Evolutionary conservation across 2,113 vertebrate genomes (phyloP).

Genomic region (Tringa solitaria): DNA sequence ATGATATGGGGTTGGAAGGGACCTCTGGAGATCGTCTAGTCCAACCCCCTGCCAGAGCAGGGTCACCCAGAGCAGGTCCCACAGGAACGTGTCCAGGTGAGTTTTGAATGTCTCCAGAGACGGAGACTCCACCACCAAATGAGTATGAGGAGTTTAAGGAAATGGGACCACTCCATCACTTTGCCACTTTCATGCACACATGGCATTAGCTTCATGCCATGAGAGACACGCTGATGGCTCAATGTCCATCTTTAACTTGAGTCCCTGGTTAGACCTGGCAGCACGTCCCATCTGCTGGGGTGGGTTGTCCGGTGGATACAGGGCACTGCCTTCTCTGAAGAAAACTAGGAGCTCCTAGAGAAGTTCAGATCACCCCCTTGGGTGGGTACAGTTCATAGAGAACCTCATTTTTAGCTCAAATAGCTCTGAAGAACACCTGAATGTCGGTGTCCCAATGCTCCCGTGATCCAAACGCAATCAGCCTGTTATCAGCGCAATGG

Average conservation of each 20-base stretch:
- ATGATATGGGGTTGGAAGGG: too few species aligned
- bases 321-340: background rate
- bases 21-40: too few species aligned
- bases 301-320: accelerated
- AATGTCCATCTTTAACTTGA: background rate
- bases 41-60: too few species aligned
- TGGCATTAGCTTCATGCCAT: background rate
- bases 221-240: background rate
- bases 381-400: background rate
- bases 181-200: background rate
- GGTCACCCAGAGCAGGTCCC: too few species aligned
- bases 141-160: too few species aligned
- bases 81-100: too few species aligned
- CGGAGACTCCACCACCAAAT: too few species aligned
- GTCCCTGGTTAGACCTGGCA: background rate
- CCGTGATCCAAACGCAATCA: background rate
- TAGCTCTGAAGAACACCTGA: background rate
- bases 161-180: too few species aligned
- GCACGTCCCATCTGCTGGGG: accelerated
- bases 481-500: background rate
- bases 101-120: too few species aligned
- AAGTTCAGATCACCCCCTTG: background rate
- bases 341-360: background rate
- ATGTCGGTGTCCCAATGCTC: background rate
- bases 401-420: background rate